These are phyloP conservation scores for Elmis aenea DNA, from an alignment of 2,888 invertebrate genomes.

Conservation along the genomic window DNA sequence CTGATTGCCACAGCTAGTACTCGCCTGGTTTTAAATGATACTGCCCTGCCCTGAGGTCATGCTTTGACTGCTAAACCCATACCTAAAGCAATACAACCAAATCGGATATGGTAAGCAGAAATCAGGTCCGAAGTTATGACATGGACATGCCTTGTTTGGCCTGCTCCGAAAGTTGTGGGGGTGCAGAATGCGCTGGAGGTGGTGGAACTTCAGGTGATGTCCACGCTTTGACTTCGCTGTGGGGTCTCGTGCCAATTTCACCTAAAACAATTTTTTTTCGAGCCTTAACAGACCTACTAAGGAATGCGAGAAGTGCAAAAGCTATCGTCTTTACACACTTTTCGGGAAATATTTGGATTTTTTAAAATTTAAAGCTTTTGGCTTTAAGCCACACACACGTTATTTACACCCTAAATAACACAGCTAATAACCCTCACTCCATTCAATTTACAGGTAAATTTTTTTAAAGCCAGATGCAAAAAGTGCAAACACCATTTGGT, in stretches of 20 bases:
- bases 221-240: constrained; percentile 81
- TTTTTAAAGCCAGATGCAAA: no score
- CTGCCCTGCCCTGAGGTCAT: constrained; percentile 41
- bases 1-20: constrained; percentile 27
- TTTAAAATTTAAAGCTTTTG: no score
- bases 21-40: constrained; percentile 39
- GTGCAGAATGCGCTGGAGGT: constrained; percentile 63
- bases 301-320: no score
- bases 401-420: no score
- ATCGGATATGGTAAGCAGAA: constrained; percentile 46
- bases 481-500: no score
- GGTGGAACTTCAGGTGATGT: constrained; percentile 59
- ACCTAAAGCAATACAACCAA: constrained; percentile 46
- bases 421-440: no score
- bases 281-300: not conserved
- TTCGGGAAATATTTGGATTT: no score
- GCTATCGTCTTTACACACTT: no score
- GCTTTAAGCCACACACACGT: no score
- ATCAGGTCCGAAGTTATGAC: constrained; percentile 41
- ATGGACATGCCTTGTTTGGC: constrained; percentile 50
- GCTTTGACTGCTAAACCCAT: constrained; percentile 44
- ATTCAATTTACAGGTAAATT: no score
- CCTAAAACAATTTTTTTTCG: constrained; percentile 46
- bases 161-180: constrained; percentile 60
- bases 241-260: constrained; percentile 77